Base-by-base conservation (phyloP, 2,888 invertebrate genomes). In the Habroteleia sp. region DNA sequence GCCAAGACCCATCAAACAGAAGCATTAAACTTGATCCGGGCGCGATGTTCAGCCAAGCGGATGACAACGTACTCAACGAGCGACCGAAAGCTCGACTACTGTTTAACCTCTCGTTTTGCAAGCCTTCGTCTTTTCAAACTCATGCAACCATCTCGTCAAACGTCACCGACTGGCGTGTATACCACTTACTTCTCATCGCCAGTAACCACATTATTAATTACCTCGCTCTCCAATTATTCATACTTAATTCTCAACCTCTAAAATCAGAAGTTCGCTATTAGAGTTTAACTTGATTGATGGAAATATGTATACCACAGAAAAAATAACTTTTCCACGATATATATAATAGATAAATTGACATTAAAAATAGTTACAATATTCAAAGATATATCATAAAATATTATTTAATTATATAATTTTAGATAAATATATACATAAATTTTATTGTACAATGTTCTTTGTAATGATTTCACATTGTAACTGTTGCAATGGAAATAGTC, bases 21-120 rank as follows among this genome's bases (percentile, higher is more conserved):
- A 84, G 87, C 87, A 88, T 88, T 88, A 88, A 81, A 84, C 84
- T 84, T 88, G 84, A 88, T 88, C 88, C 88, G 81, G 76, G 85
- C 84, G 84, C 86, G 85, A 87, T 88, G 88, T 85, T 88, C 87
- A 88, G 81, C 86, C 86, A 73, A 84, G 83, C 88, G 87, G 82
- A 88, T 88, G 88, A 88, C 88, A 88, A 87, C 87, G 84, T 86
- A 86, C 88, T 87, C 87, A 80, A 79, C 81, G 79, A 69, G 63
- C 68, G 65, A 54, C 76, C 71, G 44, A 72, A 68, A 77, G 65
- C 74, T 68, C 77, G 52, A 48, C 31, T 69, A n/a, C 58, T 69
- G 60, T 52, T 76, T 68, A 62, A 71, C 76, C 62, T 72, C 62
- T 72, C 35, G 68, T 46, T 58, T 54, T 44, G 65, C 60, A 42